These are phyloP conservation scores for Galeopterus variegatus DNA, from an alignment of 2,113 vertebrate species.

Conservation along the genomic window DNA sequence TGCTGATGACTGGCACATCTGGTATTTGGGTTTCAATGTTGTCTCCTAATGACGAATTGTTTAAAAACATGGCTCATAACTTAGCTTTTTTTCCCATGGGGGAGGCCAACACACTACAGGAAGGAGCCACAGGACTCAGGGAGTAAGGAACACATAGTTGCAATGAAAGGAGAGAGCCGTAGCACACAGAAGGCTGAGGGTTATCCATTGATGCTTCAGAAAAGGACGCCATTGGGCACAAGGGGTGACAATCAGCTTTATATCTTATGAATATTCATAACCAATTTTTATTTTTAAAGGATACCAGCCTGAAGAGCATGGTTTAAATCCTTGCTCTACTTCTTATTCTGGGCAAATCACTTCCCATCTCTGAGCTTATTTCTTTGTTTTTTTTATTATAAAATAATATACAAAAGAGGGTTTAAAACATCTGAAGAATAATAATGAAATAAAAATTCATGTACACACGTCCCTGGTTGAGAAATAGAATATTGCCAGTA, in stretches of 20 bases:
- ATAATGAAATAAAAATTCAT: background rate
- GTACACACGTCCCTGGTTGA: background rate
- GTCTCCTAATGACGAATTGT: conserved; percentile 3
- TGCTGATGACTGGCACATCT: background rate
- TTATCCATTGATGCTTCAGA: background rate
- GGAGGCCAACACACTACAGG: background rate
- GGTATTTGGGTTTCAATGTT: conserved; percentile 42
- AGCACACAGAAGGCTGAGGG: background rate
- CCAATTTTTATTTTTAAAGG: background rate
- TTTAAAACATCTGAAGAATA: conserved; percentile 43
- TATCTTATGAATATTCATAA: too few species aligned
- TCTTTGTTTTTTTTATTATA: conserved; percentile 43
- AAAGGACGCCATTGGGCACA: background rate
- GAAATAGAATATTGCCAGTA: background rate
- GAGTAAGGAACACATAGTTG: background rate
- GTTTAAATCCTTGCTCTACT: background rate
- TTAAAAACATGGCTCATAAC: conserved; percentile 16
- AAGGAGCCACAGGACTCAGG: background rate
- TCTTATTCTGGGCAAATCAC: background rate
- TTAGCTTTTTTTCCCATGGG: background rate
- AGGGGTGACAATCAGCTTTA: too few species aligned
- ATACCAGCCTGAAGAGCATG: background rate
- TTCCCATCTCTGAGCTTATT: background rate
- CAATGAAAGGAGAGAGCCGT: background rate
- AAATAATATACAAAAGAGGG: background rate